Percentiles rank a stretch among this genome's conserved stretches.
These are phyloP conservation scores for Neodon shergylaensis DNA, from an alignment of 2,113 vertebrate genomes.

Conservation along the genomic window DNA sequence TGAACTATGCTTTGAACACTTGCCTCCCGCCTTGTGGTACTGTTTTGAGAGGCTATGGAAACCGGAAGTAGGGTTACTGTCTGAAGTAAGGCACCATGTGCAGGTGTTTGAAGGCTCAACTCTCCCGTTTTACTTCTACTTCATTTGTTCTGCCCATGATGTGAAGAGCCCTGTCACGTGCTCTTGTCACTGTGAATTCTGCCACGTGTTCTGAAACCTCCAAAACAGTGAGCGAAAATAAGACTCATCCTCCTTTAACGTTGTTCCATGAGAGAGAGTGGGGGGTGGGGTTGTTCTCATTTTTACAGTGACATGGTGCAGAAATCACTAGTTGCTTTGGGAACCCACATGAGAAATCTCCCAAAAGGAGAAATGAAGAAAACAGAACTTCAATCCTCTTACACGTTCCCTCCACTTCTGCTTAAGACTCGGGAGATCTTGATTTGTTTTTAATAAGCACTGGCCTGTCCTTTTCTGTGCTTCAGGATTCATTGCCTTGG, in stretches of 20 bases:
- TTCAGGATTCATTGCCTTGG: conserved; percentile 25
- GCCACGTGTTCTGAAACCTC: background rate
- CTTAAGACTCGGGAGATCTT: conserved; percentile 11
- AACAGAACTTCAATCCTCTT: background rate
- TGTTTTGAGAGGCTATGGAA: background rate
- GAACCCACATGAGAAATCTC: background rate
- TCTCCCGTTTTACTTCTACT: background rate
- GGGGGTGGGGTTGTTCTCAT: background rate
- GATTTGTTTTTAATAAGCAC: conserved; percentile 35
- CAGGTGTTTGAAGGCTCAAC: background rate
- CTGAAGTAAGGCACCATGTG: background rate
- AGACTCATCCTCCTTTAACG: background rate
- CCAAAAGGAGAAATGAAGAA: background rate
- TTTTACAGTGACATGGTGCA: background rate
- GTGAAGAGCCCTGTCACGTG: background rate
- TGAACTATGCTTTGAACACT: background rate
- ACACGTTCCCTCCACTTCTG: background rate
- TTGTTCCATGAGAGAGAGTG: background rate
- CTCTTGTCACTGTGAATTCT: background rate
- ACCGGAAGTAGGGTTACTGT: background rate
- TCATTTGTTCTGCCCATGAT: background rate
- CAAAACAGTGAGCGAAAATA: background rate
- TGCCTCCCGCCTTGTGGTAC: background rate
- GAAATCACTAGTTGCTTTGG: background rate
- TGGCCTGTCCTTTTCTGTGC: background rate